A percentile compares a stretch with the other conserved stretches of the same genome.
Conservation (phyloP, 2,797 vertebrate species). For the Lemur catta region DNA sequence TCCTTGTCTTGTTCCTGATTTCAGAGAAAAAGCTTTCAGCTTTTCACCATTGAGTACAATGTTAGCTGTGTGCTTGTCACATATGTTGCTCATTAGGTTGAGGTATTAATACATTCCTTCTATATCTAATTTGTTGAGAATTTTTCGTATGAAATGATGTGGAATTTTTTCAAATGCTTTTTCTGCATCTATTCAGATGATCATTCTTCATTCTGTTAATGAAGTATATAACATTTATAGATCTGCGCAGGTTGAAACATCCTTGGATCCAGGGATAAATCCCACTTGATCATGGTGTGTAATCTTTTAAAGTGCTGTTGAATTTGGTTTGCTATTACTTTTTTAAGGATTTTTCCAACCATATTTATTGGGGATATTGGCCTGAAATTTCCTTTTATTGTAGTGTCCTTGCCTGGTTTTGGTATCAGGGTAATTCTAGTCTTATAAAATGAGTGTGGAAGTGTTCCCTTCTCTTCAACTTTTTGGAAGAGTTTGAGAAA, state of each 20-base stretch:
- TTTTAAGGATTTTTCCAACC: not conserved
- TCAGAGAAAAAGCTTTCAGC: not conserved
- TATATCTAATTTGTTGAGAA: not conserved
- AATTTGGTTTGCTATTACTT: not conserved
- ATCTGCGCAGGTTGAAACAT: not conserved
- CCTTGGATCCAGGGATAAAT: not conserved
- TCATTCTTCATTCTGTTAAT: not conserved
- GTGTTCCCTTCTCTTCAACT: not conserved
- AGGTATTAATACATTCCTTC: not conserved
- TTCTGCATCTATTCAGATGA: not conserved
- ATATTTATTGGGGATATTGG: not conserved
- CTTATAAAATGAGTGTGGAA: not conserved
- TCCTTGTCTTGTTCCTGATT: not conserved
- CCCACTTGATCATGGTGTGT: not conserved
- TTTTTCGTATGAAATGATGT: not conserved
- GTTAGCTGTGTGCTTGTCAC: not conserved
- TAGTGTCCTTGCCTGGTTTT: not conserved
- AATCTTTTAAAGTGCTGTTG: not conserved
- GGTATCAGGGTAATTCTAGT: not conserved
- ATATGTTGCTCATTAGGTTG: not conserved
- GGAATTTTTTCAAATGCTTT: not conserved
- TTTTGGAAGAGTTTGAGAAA: not conserved
- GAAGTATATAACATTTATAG: not conserved
- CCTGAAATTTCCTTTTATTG: not conserved
- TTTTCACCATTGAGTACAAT: not conserved